Base-by-base conservation (phyloP, 2,113 vertebrate species). In the Burhinus oedicnemus region DNA sequence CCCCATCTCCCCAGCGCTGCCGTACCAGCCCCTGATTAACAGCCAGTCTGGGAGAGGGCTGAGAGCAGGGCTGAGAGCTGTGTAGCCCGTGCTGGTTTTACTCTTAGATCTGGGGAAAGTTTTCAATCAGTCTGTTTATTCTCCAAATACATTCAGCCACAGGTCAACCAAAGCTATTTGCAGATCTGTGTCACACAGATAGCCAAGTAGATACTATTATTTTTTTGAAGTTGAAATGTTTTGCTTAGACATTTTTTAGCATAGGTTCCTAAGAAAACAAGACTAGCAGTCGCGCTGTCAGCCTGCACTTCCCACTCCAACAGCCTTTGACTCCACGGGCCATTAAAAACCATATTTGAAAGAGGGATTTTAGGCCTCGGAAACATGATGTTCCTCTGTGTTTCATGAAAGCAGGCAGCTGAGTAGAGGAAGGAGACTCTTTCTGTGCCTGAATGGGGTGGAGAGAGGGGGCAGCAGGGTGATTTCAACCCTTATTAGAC, bases 211-310 rank as follows among this genome's bases (percentile, higher is more conserved):
- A 93, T 95, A 40, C 81, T 85, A 22, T 60, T 78, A 60, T 94
- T 96, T 93, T 95, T 96, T 96, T 94, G 44, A 95, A 96, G 90
- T 76, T 90, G 85, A 96, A 95, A 70, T 96, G 93, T 97, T 96
- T 96, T 90, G 45, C 52, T 94, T 90, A 54, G 87, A 83, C 92
- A 86, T 95, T 91, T 97, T 93, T 96, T 61, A 91, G 93, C 82
- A 0, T 87, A 85, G 70, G 70, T 96, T 97, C 95, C 92, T 94
- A 96, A 94, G 93, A 96, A 97, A 96, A 97, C 87, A 97, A 80
- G 87, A 36, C 87, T 80, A 54, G 69, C 90, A 94, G 71, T 93
- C 3, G 0, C 0, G 8, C 83, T 92, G 70, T 95, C 87, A 71
- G 78, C 75, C 71, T 11, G 1, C 82, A 93, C 66, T 96, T 96